A percentile compares a stretch with the other conserved stretches of the same genome.
These are phyloP conservation scores for Ariolimax columbianus DNA, from an alignment of 2,888 invertebrate species.

Conservation along the genomic window DNA sequence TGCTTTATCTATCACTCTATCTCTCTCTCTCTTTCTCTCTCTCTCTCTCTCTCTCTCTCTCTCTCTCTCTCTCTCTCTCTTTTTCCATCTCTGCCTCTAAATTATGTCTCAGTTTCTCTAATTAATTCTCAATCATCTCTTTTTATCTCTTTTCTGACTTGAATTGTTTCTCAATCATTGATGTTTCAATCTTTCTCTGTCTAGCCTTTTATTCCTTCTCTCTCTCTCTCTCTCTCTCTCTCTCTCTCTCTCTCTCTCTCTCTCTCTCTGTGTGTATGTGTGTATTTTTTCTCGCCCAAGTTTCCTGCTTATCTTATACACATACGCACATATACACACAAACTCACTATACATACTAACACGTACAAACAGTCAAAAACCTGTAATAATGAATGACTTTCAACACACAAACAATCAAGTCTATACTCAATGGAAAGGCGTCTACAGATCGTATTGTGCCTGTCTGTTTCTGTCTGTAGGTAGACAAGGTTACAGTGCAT, in stretches of 20 bases:
- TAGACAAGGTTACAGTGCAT: neutral
- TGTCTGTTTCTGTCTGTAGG: neutral
- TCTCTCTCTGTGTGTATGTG: neutral
- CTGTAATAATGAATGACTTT: neutral
- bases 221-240: slow-evolving; percentile 2
- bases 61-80: neutral
- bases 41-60: neutral
- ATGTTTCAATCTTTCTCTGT: too few species aligned
- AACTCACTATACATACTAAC: neutral
- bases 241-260: neutral
- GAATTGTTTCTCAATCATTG: too few species aligned
- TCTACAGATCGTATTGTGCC: neutral
- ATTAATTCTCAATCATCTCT: too few species aligned
- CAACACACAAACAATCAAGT: too few species aligned
- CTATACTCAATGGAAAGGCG: too few species aligned
- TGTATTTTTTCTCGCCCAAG: too few species aligned
- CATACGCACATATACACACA: too few species aligned
- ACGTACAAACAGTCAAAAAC: neutral
- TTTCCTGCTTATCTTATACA: too few species aligned
- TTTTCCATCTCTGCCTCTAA: too few species aligned
- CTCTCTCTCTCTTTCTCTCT: neutral
- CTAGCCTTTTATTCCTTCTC: neutral
- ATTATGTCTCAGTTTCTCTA: too few species aligned
- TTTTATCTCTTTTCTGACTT: too few species aligned
- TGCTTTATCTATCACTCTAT: too few species aligned